Evolutionary conservation across 2,113 vertebrate species (phyloP), one percentile per base, ranked within the genome.

Genomic region (Perca schrenkii): DNA sequence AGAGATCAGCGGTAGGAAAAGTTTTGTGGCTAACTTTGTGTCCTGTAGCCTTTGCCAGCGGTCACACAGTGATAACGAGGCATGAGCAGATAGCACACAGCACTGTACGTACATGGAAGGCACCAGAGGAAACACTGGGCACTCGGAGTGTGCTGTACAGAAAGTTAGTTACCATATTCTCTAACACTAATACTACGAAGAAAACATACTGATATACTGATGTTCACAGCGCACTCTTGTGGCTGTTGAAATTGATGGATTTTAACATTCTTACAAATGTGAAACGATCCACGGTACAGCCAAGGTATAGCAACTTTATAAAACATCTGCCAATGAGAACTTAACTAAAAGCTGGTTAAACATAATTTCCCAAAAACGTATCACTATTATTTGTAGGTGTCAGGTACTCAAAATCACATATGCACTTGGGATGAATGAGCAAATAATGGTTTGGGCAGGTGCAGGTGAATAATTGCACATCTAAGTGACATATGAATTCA

Each of bases 1-100:
- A 49, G 25, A 77, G 67, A 68, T 66, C 31, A 7, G 77, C 50
- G 4, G 34, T 8, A 15, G 66, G 36, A 28, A 63, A 88, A 86
- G 86, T 91, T 92, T 74, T 43, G 72, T 4, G 1, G 66, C 53
- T 62, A 82, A 89, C 87, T 93, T 86, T 79, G 62, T 71, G 79
- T 82, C 87, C 88, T 71, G 86, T 40, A 80, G 86, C 70, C 74
- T 82, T 75, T 76, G 86, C 91, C 88, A 88, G 86, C 80, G 88
- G 92, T 88, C 89, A 89, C 43, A 4, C 58, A 58, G 46, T 43
- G 84, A 91, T 89, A 90, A 85, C 17, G 34, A 83, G 83, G 82
- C 60, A 14, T 7, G 72, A 73, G 79, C 64, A 72, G 86, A 90
- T 86, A 86, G 74, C 19, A 72, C 15, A 28, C 58, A 82, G 73